Evolutionary conservation across 1,140 invertebrate species (phyloP), one percentile per base, ranked within the genome.

Genomic region (Apis laboriosa): DNA sequence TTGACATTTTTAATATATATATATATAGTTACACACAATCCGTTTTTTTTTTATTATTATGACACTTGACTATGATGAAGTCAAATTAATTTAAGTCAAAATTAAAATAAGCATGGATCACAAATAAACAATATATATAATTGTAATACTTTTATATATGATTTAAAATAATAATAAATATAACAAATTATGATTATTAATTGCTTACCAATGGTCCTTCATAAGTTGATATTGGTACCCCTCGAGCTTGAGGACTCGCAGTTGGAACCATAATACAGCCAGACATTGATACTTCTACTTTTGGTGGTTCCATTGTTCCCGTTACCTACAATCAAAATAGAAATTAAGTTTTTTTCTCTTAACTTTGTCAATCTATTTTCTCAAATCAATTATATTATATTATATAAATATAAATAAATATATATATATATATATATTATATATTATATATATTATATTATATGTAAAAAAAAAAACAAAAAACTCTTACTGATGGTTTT

Each of bases 131-230:
- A n/a, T 71, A 71, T 8, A 0, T 43, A 55, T 58, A 3, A 61
- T 56, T 55, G 4, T 60, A 56, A 73, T 61, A 34, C 56, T 56
- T 49, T 2, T 64, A 75, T 28, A 75, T 28, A 21, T 9, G 1
- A 21, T 67, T 24, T 15, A 58, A 63, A 76, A 9, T 56, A 56
- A 9, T 56, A 56, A 66, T 56, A 72, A 82, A 82, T 12, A 60
- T 9, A 21, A 49, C 12, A 53, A 28, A 17, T 28, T 17, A 17
- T 43, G 53, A 64, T 24, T 28, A 19, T 1, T 63, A 1, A n/a
- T n/a, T 77, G 28, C 75, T 86, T 94, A 98, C 97, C 96, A 97
- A 90, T 88, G 95, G 95, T 15, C 95, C 94, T 86, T 96, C 96
- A 80, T 95, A 97, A 21, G 95, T 92, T 19, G 95, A 93, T 76